Conservation (phyloP, 2,888 invertebrate genomes). For the Eupithecia subumbrata region DNA sequence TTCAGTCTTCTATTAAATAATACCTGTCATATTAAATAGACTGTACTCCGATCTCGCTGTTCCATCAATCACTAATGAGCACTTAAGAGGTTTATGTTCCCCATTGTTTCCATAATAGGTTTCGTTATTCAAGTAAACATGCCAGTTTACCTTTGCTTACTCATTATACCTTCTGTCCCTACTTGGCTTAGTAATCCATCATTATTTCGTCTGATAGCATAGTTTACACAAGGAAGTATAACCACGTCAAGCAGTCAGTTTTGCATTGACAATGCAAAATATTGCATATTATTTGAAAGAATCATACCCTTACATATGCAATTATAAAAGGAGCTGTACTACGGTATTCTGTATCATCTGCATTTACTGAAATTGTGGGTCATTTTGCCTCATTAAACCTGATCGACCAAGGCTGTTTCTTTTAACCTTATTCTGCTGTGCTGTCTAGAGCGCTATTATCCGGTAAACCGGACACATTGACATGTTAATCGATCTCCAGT, state of each 20-base stretch:
- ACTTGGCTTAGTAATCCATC: background rate
- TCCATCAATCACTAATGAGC: background rate
- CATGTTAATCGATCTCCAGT: constrained; percentile 15
- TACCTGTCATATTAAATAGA: background rate
- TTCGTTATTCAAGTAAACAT: constrained; percentile 1
- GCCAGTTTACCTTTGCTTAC: background rate
- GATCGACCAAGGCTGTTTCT: constrained; percentile 17
- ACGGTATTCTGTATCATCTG: constrained; percentile 5
- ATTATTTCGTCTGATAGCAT: background rate
- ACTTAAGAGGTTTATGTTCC: background rate
- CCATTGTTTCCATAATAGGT: background rate
- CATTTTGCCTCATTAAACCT: constrained; percentile 11
- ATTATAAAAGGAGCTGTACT: background rate
- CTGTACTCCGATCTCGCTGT: background rate
- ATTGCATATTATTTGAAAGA: background rate
- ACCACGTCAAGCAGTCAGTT: background rate
- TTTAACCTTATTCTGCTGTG: constrained; percentile 2
- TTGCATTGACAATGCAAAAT: constrained; percentile 15
- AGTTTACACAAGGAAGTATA: background rate
- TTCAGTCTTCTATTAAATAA: too few relatives aligned
- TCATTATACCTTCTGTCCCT: background rate
- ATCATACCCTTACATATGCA: background rate
- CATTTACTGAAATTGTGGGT: constrained; percentile 15
- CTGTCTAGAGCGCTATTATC: background rate
- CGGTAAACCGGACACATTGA: constrained; percentile 10